Conservation (phyloP, 2,113 vertebrate species). For the Ciconia boyciana region DNA sequence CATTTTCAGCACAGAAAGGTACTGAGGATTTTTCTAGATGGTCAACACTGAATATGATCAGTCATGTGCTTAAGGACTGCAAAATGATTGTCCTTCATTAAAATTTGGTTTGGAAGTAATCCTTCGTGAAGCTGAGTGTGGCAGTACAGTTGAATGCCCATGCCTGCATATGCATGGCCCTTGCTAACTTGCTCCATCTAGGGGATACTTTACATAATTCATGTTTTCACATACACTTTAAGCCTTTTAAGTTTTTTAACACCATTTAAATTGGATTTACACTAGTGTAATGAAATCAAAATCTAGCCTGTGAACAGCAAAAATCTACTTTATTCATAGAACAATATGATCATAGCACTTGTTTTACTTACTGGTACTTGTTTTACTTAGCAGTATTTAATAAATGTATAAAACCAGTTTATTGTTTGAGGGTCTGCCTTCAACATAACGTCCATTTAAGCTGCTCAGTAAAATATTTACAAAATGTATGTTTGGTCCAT, state of each 20-base stretch:
- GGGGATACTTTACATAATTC: slow-evolving; percentile 1
- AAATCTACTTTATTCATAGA: background rate
- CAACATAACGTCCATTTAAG: background rate
- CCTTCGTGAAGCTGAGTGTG: background rate
- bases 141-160: background rate
- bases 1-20: background rate
- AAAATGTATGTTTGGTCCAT: background rate
- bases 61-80: background rate
- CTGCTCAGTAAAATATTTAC: background rate
- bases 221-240: background rate
- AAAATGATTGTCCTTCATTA: background rate
- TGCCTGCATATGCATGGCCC: background rate
- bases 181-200: slow-evolving; percentile 52
- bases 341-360: no score
- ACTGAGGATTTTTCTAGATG: background rate
- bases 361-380: background rate
- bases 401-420: background rate
- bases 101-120: background rate
- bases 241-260: background rate
- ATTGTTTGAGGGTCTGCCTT: background rate
- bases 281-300: background rate
- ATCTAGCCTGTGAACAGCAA: background rate
- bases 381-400: background rate
- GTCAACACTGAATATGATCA: background rate
- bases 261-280: background rate